Evolutionary conservation across 2,797 vertebrate species (phyloP).

Genomic region (Chloroceryle inda): DNA sequence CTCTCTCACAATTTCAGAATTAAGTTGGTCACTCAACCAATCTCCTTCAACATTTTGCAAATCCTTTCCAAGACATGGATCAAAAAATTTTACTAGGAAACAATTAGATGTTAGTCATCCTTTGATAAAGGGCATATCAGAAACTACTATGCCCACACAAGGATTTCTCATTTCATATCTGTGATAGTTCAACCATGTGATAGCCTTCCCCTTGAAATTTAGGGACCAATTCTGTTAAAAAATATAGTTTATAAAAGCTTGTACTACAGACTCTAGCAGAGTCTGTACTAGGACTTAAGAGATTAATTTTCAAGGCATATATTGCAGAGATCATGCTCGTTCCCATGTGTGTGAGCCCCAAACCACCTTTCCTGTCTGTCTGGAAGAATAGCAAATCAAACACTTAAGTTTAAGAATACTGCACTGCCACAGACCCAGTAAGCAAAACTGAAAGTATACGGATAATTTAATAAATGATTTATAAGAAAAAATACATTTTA

Average conservation of each 20-base stretch:
- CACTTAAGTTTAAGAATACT: not conserved
- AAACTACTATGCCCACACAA: not conserved
- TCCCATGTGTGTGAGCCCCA: not conserved
- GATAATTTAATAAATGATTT: not conserved
- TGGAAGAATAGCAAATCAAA: not conserved
- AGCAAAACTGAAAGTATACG: not conserved
- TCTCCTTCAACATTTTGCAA: not conserved
- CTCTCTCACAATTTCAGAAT: not conserved
- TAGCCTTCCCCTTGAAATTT: not conserved
- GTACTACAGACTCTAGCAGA: not conserved
- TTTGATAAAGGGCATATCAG: not conserved
- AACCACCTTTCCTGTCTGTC: not conserved
- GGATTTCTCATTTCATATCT: not conserved
- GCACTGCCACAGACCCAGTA: not conserved
- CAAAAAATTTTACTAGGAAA: not conserved
- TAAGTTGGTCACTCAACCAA: rapidly evolving
- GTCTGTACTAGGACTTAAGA: not conserved
- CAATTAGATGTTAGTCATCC: not conserved
- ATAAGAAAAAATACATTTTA: not conserved
- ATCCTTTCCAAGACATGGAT: not conserved
- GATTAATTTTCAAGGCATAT: not conserved
- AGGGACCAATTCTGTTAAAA: not conserved
- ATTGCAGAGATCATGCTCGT: not conserved
- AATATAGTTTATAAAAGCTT: not conserved
- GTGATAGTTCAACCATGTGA: not conserved